These are phyloP conservation scores for Falco peregrinus DNA, from an alignment of 2,797 vertebrate species.

Conservation along the genomic window DNA sequence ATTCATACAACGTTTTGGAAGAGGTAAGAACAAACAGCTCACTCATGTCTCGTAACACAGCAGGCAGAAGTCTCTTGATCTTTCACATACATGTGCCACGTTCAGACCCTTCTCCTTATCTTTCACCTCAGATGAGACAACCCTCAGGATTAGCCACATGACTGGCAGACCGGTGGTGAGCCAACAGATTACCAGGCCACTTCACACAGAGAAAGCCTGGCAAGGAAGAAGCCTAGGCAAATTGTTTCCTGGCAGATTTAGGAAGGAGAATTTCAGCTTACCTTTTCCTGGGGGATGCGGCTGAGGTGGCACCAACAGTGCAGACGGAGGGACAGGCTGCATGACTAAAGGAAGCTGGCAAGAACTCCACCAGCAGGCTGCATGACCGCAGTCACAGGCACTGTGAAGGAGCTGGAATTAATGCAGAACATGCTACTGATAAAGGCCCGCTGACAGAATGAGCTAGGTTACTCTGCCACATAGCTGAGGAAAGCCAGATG, in stretches of 20 bases:
- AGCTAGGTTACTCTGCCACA: not conserved
- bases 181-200: not conserved
- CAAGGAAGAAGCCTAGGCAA: not conserved
- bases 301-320: fast-evolving
- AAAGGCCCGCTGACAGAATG: not conserved
- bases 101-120: not conserved
- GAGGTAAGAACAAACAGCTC: not conserved
- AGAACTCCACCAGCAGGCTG: not conserved
- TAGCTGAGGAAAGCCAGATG: not conserved
- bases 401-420: not conserved
- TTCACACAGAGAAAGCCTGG: not conserved
- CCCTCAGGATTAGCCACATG: not conserved
- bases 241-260: not conserved
- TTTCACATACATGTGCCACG: not conserved
- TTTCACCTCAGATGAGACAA: not conserved
- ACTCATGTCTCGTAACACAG: not conserved
- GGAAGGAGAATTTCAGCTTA: not conserved
- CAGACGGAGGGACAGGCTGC: not conserved
- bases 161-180: not conserved
- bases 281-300: not conserved
- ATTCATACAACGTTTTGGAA: not conserved
- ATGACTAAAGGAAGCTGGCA: not conserved
- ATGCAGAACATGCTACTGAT: not conserved
- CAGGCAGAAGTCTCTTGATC: not conserved
- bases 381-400: not conserved